Base-by-base conservation (phyloP, 2,888 invertebrate genomes). In the Magallana nippona region DNA sequence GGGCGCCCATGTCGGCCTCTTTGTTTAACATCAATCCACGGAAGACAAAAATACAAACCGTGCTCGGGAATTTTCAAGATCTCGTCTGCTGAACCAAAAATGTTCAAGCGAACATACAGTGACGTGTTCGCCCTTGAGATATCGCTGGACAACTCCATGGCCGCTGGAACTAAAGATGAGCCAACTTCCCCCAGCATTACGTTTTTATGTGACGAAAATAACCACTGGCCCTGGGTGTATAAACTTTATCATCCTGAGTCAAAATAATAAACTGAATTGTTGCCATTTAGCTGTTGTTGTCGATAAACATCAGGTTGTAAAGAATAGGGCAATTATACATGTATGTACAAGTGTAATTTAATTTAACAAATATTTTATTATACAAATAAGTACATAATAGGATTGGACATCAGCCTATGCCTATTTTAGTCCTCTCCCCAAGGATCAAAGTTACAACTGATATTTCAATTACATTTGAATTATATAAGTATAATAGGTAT, bases 1-100 rank as follows among this genome's bases (percentile, higher is more conserved):
- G 91, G 91, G 10, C 82, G 89, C n/a, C 86, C 90, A 60, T 92
- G 92, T 78, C 88, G 89, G 58, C 87, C 91, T 10, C 84, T 86
- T 2, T 92, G 92, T 86, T 81, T 87, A 55, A 82, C 85, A 32
- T 86, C 85, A 1, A 82, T 83, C 10, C 83, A 86, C 8, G 77
- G 27, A 3, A 82, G 81, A 11, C 62, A 79, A 1, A 32, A n/a
- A 1, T 91, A 88, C 83, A 85, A 86, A 44, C 79, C 88, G 17
- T 92, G 92, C 63, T 87, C 88, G 0, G 92, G 91, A 0, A 87
- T 87, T 5, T 84, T 92, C 55, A 86, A 87, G 5, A 63, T 91
- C 15, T 87, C 89, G 11, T 58, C 86, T 0, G 78, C 85, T 11
- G 58, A 57, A 2, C 89, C 89, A 10, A 85, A 83, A 27, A 85